phyloP scores from a whole-genome alignment of 1,140 invertebrate species.

The Marisa cornuarietis region DNA sequence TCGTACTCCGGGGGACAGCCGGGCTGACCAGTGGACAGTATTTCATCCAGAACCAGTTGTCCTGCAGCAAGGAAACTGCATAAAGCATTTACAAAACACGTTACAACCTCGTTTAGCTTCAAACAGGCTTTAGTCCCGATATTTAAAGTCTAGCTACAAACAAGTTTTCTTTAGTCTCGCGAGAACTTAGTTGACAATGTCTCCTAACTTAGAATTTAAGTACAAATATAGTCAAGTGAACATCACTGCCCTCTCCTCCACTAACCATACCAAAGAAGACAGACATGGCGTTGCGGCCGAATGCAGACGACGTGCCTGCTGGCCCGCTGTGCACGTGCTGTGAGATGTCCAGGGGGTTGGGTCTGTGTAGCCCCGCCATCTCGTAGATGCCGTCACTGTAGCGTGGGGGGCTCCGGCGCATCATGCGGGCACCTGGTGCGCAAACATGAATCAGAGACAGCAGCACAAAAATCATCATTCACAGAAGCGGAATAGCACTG shows the following conservation, averaged over 20 bases:
- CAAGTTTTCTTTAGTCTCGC: no score
- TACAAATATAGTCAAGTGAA: neutral
- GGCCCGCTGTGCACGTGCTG: constrained; percentile 83
- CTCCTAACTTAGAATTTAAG: no score
- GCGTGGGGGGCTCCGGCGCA: constrained; percentile 86
- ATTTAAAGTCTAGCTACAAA: no score
- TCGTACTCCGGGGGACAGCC: constrained; percentile 97
- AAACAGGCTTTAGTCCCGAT: no score
- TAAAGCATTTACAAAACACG: no score
- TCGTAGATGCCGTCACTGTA: constrained; percentile 88
- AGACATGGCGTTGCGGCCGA: constrained; percentile 90
- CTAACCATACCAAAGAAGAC: constrained; percentile 89
- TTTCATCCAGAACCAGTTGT: constrained; percentile 74
- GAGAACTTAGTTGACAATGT: no score
- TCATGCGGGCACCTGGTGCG: constrained; percentile 80
- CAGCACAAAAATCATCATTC: neutral
- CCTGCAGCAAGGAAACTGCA: constrained; percentile 50
- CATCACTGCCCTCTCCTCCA: neutral
- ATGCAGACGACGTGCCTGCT: constrained; percentile 85
- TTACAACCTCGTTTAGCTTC: no score
- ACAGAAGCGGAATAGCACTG: neutral
- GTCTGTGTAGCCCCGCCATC: constrained; percentile 84
- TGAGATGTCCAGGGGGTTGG: constrained; percentile 86
- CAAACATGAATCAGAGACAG: neutral
- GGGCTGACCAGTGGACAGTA: constrained; percentile 78